Evolutionary conservation across 1,140 invertebrate genomes (phyloP), one percentile per base, ranked within the genome.

Genomic region (Whitmania pigra): DNA sequence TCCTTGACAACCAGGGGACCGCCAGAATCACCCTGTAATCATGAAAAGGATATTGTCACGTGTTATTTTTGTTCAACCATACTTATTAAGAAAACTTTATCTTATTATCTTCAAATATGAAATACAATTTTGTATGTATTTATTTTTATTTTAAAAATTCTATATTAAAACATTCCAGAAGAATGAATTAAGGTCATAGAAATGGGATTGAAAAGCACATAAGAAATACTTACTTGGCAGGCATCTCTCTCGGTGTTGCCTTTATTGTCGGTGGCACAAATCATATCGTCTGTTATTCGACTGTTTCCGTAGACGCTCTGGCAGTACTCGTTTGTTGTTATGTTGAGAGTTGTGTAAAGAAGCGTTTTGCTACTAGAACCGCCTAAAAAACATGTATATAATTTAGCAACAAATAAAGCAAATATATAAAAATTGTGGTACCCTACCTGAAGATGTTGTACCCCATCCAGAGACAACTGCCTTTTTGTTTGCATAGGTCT

Each of bases 1-100:
- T 73, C 82, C 55, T 82, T 79, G 74, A 86, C 87, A 25, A 87
- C 83, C 40, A 88, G 75, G 9, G 87, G 86, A 22, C 86, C 86
- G 5, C 87, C 87, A 0, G 86, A 87, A 77, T 88, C 87, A 67
- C 27, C 60, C 73, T 73, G 69, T 27, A 71, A 71, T 71, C 49
- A 57, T n/a, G 1, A 29, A 13, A 53, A 63, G 9, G 22, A 63
- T 25, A 13, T 63, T 7, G 11, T 7, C 9, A 18, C 6, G 7
- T 63, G 29, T 18, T 63, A 63, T 63, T 25, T 25, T 63, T 63
- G 17, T 63, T 2, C 57, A 49, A 49, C 15, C 43, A 11, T 4
- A n/a, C n/a, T n/a, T n/a, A 49, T 17, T 49, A 49, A 49, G 43
- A 49, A 1, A 15, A 49, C 43, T 63, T 63, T 63, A 25, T 2